These are phyloP conservation scores for Mustelus asterias DNA, from an alignment of 2,113 vertebrate genomes.

Conservation along the genomic window DNA sequence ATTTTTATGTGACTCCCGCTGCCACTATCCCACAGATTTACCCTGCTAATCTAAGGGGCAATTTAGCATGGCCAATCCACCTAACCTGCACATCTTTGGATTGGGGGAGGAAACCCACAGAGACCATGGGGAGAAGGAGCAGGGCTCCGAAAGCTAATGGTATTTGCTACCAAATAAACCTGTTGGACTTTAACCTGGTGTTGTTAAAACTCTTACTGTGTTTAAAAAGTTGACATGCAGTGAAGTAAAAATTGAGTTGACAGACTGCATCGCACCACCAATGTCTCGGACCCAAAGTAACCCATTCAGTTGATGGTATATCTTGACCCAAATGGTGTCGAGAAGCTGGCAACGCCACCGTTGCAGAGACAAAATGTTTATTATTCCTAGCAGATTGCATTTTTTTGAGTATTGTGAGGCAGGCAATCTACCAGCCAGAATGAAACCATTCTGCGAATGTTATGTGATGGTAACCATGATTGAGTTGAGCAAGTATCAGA, in stretches of 20 bases:
- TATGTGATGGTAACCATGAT: neutral
- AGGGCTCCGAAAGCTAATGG: no score
- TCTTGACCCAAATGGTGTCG: neutral
- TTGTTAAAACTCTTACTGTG: no score
- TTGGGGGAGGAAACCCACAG: no score
- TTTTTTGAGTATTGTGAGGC: neutral
- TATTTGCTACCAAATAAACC: no score
- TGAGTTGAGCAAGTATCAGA: neutral
- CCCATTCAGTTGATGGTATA: neutral
- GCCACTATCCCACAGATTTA: neutral
- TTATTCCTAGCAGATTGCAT: neutral
- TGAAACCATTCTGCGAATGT: neutral
- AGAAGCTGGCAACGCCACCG: neutral
- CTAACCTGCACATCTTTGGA: no score
- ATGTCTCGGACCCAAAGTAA: neutral
- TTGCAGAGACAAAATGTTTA: neutral
- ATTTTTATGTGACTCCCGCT: neutral
- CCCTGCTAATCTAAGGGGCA: no score
- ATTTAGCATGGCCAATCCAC: no score
- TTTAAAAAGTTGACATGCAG: neutral
- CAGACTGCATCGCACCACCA: neutral
- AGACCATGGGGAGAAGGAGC: no score
- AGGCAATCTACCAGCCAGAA: neutral
- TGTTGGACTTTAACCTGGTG: no score
- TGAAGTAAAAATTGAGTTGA: neutral